Evolutionary conservation across 2,113 vertebrate species (phyloP), one percentile per base, ranked within the genome.

Genomic region (Lepus timidus): DNA sequence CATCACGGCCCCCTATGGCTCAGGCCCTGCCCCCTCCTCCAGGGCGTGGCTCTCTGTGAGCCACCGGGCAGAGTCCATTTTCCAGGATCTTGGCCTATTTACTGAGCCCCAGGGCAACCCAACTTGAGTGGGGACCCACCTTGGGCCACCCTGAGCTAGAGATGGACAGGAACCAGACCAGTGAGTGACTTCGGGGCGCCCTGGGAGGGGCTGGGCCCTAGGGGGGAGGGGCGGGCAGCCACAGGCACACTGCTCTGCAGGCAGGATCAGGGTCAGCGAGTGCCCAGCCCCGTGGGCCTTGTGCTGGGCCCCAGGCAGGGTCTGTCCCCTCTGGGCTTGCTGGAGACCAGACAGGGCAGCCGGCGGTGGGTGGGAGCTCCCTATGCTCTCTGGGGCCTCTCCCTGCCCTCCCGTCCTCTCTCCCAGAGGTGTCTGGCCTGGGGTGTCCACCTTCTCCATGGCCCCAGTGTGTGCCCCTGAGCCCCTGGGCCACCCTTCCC

Each of bases 291-390:
- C 31, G 22, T 44, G 44, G 13, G 6, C 10, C 58, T 10, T 61
- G 9, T 12, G 10, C 49, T 33, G 19, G 62, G 9, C 31, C 52
- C 22, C 22, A 27, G 70, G 3, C 39, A 4, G 52, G 12, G 22
- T 62, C 71, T 58, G 74, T 74, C 67, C 52, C 17, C 39, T 74
- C 51, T 17, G 20, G 36, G 9, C 64, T 27, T n/a, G 44, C 44
- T 44, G 44, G 52, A 44, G 39, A 9, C 36, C 62, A 31, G 29
- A 13, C 36, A 33, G 29, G 61, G 22, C 39, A 44, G 23, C 55
- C 4, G 17, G 14, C 17, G 4, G 33, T 52, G 11, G 33, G 0
- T 6, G 29, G 61, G 19, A 17, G 49, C 6, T 4, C 49, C 1
- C 23, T 64, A 12, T 9, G 33, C 12, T 55, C 55, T 84, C 52